Percentiles rank a stretch among this genome's conserved stretches.
phyloP scores from a whole-genome alignment of 2,113 vertebrate genomes.

The Hucho hucho region DNA sequence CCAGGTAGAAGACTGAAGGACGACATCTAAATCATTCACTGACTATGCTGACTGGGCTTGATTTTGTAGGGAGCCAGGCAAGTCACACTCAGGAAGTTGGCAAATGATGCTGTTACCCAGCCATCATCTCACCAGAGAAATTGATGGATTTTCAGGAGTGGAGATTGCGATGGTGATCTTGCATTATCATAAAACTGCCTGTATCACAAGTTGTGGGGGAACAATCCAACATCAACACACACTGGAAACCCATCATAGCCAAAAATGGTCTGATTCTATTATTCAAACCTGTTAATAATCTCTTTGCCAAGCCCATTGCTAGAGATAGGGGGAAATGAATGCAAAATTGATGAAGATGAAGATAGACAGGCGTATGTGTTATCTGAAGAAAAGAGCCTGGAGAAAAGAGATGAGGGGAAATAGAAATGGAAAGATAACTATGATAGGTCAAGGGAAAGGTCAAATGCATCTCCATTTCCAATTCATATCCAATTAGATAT shows the following conservation, averaged over 20 bases:
- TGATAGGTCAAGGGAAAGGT: constrained; percentile 1
- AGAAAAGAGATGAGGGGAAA: background rate
- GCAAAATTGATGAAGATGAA: background rate
- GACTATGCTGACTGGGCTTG: background rate
- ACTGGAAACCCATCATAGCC: background rate
- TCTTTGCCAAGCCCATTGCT: background rate
- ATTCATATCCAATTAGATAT: background rate
- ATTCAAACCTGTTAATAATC: background rate
- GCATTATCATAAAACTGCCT: constrained; percentile 11
- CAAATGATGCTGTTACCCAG: constrained; percentile 12
- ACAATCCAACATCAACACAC: background rate
- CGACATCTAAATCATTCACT: background rate
- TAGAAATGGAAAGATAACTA: constrained; percentile 5
- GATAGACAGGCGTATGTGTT: background rate
- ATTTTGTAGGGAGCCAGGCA: background rate
- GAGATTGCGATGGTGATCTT: background rate
- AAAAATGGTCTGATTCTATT: background rate
- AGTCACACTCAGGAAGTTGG: constrained; percentile 4
- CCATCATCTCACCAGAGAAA: constrained; percentile 12
- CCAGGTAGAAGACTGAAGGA: background rate
- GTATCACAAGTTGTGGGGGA: background rate
- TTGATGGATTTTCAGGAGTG: constrained; percentile 15
- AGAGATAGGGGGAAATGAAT: background rate
- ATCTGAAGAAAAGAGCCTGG: background rate
- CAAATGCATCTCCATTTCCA: background rate